phyloP scores from a whole-genome alignment of 2,888 invertebrate species.

The Oligia fasciuncula region DNA sequence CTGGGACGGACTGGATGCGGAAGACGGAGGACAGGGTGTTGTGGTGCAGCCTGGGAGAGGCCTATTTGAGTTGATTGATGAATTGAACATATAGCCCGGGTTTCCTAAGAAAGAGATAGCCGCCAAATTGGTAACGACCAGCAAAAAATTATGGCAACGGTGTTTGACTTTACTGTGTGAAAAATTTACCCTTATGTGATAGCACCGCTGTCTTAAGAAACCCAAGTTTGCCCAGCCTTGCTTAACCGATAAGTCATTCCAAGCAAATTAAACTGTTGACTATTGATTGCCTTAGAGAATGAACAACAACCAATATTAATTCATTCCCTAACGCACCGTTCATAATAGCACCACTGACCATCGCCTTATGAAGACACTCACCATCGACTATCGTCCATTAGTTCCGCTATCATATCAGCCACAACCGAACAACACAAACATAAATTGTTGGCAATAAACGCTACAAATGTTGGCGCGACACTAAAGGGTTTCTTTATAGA shows the following conservation, averaged over 20 bases:
- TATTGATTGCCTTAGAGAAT: constrained; percentile 10
- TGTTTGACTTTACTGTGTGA: background rate
- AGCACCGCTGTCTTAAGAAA: background rate
- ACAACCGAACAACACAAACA: constrained; percentile 55
- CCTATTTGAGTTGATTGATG: too few species aligned
- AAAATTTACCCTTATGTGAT: background rate
- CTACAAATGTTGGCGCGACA: constrained; percentile 62
- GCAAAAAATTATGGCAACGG: too few species aligned
- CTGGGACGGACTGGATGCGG: too few species aligned
- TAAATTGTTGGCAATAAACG: constrained; percentile 66
- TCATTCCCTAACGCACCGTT: constrained; percentile 15
- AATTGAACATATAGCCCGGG: background rate
- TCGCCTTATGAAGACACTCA: constrained; percentile 48
- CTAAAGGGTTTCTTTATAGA: constrained; percentile 71
- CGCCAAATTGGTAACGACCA: background rate
- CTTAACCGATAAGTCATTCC: background rate
- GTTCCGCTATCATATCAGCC: constrained; percentile 57
- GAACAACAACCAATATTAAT: constrained; percentile 25
- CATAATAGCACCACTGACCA: constrained; percentile 23
- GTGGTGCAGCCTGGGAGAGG: too few species aligned
- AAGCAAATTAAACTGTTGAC: constrained; percentile 19
- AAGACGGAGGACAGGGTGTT: too few species aligned
- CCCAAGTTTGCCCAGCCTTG: background rate
- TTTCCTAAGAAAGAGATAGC: background rate
- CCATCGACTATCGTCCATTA: constrained; percentile 41